Evolutionary conservation across 2,797 vertebrate species (phyloP), one percentile per base, ranked within the genome.

Genomic region (Leptoclinus maculatus): DNA sequence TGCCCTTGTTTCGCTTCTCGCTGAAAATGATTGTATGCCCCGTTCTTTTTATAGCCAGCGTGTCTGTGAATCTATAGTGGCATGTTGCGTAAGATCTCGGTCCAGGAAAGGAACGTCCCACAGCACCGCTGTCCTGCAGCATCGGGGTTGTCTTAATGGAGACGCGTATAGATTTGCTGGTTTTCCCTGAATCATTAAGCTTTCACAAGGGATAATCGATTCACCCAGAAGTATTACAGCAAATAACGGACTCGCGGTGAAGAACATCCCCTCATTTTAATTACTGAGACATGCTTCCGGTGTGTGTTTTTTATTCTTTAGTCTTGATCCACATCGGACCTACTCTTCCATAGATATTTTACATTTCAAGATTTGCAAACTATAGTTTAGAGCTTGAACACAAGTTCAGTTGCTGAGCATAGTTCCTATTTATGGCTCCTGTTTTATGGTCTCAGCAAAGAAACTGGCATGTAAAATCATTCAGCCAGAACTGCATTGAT

Each of bases 381-480:
- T 65, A 7, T 36, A 83, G 36, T 72, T 84, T 51, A 56, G 25
- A 59, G 41, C 14, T n/a, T 54, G 13, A 83, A 45, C 78, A 43
- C 29, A 39, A 82, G 56, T 78, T 76, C 21, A 68, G 19, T 47
- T 62, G 57, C 65, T 68, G 66, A 76, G 72, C 62, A 54, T 67
- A 65, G 68, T 17, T 80, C n/a, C 64, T 86, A 60, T 82, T 71
- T 76, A 75, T 60, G 67, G 68, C 72, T 73, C 36, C 13, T 77
- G 78, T 34, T 88, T 75, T 82, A 84, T 79, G 71, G 68, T 69
- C 68, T 75, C 60, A 69, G 60, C 78, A 80, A 84, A 88, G 86
- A 83, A 87, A 84, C n/a, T n/a, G n/a, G n/a, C 34, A 76, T 74
- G 78, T 87, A 76, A 87, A 90, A 66, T 70, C 75, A 83, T 27